These are phyloP conservation scores for Stylophora pistillata DNA, from an alignment of 64 coral and sea anemone genomes.

Conservation along the genomic window DNA sequence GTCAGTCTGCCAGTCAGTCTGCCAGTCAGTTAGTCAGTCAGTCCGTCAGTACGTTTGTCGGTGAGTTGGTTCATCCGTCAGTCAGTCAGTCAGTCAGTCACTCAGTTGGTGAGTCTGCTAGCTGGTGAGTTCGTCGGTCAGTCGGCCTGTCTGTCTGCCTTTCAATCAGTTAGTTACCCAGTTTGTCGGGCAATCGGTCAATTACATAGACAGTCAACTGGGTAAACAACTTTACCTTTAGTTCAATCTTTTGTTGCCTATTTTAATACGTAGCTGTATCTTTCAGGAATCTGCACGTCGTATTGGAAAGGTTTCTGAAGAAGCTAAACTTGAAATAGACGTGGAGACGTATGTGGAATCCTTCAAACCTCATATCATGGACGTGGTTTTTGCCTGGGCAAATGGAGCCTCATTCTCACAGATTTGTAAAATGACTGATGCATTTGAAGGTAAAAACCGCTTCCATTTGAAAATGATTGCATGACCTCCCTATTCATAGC, in stretches of 20 bases:
- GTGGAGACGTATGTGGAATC: constrained; percentile 95
- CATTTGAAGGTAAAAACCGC: constrained; percentile 70
- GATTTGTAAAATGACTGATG: neutral
- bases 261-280: neutral
- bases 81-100: neutral
- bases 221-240: too few relatives aligned
- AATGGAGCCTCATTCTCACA: constrained; percentile 69
- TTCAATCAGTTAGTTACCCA: neutral
- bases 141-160: neutral
- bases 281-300: constrained; percentile 93
- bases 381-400: constrained; percentile 94
- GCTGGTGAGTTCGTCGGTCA: neutral
- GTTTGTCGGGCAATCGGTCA: neutral
- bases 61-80: neutral
- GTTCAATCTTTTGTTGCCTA: too few relatives aligned
- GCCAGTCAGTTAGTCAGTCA: neutral
- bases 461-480: neutral
- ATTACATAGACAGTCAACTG: neutral
- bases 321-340: constrained; percentile 92
- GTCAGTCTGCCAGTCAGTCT: neutral
- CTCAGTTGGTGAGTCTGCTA: neutral
- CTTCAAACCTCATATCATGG: constrained; percentile 82
- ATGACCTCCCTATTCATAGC: too few relatives aligned
- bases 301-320: constrained; percentile 97
- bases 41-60: neutral